These are phyloP conservation scores for Callionymus lyra DNA, from an alignment of 2,113 vertebrate genomes.

Conservation along the genomic window DNA sequence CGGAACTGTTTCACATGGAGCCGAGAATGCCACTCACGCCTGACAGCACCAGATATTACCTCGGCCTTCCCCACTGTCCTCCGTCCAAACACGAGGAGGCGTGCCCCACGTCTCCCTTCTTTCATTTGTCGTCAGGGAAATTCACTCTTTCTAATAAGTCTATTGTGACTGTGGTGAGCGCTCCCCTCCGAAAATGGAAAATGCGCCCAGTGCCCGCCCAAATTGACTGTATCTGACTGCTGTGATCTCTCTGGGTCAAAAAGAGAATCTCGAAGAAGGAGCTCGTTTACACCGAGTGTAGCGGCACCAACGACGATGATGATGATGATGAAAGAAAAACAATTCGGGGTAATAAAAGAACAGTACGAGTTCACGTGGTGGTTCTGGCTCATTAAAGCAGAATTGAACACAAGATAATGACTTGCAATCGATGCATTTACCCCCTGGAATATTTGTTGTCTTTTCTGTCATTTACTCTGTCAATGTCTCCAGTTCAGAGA, in stretches of 20 bases:
- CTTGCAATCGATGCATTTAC: background rate
- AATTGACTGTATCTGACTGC: constrained; percentile 34
- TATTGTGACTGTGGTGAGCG: constrained; percentile 34
- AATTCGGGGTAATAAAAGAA: constrained; percentile 4
- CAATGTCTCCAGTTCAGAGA: constrained; percentile 42
- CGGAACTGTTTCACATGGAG: constrained; percentile 42
- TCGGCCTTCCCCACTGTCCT: constrained; percentile 51
- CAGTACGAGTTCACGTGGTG: constrained; percentile 1
- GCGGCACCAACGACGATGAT: constrained; percentile 19
- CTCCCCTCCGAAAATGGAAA: constrained; percentile 31
- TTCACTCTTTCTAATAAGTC: constrained; percentile 38
- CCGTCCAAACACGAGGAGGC: constrained; percentile 54
- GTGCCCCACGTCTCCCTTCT: constrained; percentile 42
- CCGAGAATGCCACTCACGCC: constrained; percentile 43
- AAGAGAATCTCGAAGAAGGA: constrained; percentile 16
- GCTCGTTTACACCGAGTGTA: constrained; percentile 20
- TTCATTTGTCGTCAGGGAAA: constrained; percentile 40
- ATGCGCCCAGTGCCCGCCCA: constrained; percentile 19
- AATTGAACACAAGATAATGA: constrained; percentile 10
- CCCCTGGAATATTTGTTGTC: background rate
- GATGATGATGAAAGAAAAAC: constrained; percentile 13
- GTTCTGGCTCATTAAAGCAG: constrained; percentile 6
- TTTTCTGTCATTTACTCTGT: constrained; percentile 4
- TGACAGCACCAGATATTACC: constrained; percentile 45
- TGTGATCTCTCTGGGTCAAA: constrained; percentile 39